Evolutionary conservation across 2,797 vertebrate species (phyloP).

Genomic region (Scleropages formosus): DNA sequence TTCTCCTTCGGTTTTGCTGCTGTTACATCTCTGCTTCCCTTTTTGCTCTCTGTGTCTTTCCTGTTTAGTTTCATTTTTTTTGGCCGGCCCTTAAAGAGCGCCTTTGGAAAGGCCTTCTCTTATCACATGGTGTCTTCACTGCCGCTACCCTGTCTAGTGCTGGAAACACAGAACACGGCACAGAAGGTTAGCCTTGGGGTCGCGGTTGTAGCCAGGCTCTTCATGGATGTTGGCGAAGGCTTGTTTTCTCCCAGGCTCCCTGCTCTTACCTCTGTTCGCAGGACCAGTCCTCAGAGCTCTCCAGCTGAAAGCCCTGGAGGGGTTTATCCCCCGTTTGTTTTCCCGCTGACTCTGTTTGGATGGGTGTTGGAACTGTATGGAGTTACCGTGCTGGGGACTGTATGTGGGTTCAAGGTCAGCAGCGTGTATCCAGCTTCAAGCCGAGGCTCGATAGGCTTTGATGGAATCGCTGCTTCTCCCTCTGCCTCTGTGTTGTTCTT

Average conservation of each 20-base stretch:
- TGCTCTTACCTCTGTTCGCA: no score
- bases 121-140: no score
- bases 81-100: no score
- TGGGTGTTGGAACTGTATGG: background rate
- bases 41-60: background rate
- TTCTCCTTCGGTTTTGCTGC: background rate
- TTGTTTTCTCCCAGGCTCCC: background rate
- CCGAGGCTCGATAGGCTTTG: background rate
- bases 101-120: no score
- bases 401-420: no score
- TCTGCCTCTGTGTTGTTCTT: background rate
- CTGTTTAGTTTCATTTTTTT: background rate
- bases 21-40: background rate
- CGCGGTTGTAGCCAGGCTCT: no score
- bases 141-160: no score
- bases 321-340: background rate
- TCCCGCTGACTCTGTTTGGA: background rate
- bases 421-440: no score
- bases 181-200: no score
- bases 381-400: background rate
- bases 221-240: background rate
- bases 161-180: no score
- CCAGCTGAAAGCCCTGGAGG: background rate
- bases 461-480: conserved; percentile 5
- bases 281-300: background rate